Evolutionary conservation across 2,113 vertebrate species (phyloP).

Genomic region (Burhinus oedicnemus): DNA sequence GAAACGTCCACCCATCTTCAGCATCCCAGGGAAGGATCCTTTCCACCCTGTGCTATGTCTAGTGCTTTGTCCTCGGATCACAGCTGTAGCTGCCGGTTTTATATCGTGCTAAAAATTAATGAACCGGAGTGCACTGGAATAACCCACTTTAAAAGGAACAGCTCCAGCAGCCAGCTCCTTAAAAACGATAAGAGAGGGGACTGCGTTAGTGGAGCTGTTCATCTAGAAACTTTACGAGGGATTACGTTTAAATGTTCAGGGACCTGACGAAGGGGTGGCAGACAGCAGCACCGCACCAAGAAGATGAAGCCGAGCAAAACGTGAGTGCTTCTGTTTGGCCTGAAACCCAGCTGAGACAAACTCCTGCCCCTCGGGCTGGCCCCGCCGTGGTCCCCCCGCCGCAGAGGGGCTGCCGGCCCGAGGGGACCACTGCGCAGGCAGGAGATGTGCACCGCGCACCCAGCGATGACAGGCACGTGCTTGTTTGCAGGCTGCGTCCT

Average conservation of each 20-base stretch:
- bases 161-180: not conserved
- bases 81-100: slow-evolving; percentile 12
- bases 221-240: not conserved
- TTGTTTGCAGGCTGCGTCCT: not conserved
- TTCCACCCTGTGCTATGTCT: not conserved
- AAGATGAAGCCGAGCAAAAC: not conserved
- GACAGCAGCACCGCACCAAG: not conserved
- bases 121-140: not conserved
- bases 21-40: not conserved
- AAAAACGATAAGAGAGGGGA: not conserved
- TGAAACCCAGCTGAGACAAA: not conserved
- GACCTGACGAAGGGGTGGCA: not conserved
- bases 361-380: not conserved
- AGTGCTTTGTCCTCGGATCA: not conserved
- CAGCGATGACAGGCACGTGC: accelerated
- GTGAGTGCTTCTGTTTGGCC: not conserved
- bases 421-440: not conserved
- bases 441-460: not conserved
- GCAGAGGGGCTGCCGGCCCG: not conserved
- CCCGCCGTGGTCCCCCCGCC: not conserved
- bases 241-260: not conserved
- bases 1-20: not conserved
- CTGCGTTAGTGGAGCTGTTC: not conserved
- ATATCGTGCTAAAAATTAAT: not conserved
- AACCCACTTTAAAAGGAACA: not conserved